Evolutionary conservation across 2,888 invertebrate species (phyloP).

Genomic region (Ochropleura leucogaster): DNA sequence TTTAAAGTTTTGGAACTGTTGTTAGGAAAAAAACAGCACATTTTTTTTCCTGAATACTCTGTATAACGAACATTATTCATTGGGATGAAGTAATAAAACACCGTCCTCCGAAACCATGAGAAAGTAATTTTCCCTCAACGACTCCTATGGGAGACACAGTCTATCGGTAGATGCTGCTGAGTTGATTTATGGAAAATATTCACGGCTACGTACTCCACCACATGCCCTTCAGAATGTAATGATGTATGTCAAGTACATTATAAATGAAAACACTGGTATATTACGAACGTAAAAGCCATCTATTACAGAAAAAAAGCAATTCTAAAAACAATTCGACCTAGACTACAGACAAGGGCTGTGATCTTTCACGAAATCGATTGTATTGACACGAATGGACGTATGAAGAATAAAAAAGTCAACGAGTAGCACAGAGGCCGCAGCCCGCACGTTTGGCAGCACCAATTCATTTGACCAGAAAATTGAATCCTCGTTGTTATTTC

Average conservation of each 20-base stretch:
- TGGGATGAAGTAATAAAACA: slow-evolving; percentile 73
- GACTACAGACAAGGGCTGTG: slow-evolving; percentile 24
- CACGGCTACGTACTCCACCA: slow-evolving; percentile 34
- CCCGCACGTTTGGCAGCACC: slow-evolving; percentile 69
- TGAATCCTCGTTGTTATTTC: slow-evolving; percentile 81
- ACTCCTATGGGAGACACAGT: slow-evolving; percentile 63
- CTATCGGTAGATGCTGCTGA: slow-evolving; percentile 49
- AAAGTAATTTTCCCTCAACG: slow-evolving; percentile 69
- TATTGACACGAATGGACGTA: slow-evolving; percentile 49
- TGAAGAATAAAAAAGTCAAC: slow-evolving; percentile 56
- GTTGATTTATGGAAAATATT: slow-evolving; percentile 58
- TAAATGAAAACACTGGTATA: slow-evolving; percentile 11
- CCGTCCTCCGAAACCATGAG: slow-evolving; percentile 64
- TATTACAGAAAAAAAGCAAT: slow-evolving; percentile 26
- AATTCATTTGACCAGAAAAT: slow-evolving; percentile 84
- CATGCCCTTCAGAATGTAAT: slow-evolving; percentile 3
- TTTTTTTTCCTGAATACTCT: slow-evolving; percentile 63
- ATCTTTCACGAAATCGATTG: slow-evolving; percentile 54
- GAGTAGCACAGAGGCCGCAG: slow-evolving; percentile 60
- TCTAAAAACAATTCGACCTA: slow-evolving; percentile 28
- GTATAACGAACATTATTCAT: slow-evolving; percentile 70
- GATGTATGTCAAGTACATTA: slow-evolving; percentile 13
- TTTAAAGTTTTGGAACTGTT: slow-evolving; percentile 75
- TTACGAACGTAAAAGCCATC: slow-evolving; percentile 20
- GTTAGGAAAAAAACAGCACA: slow-evolving; percentile 53